Percentiles rank a stretch among this genome's conserved stretches.
phyloP scores from a whole-genome alignment of 2,797 vertebrate species.

The Holocentrus rufus region DNA sequence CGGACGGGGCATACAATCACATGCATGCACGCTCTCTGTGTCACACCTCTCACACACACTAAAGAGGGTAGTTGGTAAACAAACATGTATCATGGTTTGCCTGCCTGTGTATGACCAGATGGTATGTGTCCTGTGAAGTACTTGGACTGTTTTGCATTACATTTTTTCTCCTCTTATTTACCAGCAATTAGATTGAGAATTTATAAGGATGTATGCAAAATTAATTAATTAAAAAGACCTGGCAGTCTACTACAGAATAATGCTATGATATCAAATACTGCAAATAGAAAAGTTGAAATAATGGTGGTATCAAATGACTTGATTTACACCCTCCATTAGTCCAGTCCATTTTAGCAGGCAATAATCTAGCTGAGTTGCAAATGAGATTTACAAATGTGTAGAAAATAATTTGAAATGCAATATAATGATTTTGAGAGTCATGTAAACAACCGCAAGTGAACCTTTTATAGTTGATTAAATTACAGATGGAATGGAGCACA shows the following conservation, averaged over 20 bases:
- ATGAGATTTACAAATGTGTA: neutral
- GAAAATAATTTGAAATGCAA: neutral
- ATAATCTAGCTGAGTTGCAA: neutral
- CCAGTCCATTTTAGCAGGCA: neutral
- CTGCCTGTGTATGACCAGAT: neutral
- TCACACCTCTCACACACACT: slow-evolving; percentile 1
- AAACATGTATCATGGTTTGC: neutral
- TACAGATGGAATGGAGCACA: slow-evolving; percentile 14
- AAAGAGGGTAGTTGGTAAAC: slow-evolving; percentile 24
- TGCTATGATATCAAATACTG: no score
- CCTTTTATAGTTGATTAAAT: neutral
- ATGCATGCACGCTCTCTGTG: slow-evolving; percentile 28
- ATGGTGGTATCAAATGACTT: neutral
- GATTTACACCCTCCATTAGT: neutral
- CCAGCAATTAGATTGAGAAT: neutral
- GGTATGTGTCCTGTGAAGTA: slow-evolving; percentile 1
- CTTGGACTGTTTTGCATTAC: neutral
- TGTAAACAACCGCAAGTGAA: slow-evolving; percentile 9
- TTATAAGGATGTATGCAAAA: slow-evolving; percentile 10
- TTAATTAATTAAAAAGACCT: neutral
- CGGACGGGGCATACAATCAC: slow-evolving; percentile 54
- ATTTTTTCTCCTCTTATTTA: neutral
- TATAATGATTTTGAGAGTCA: neutral
- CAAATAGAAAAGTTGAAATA: neutral
- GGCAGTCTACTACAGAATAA: neutral